Percentiles rank a stretch among this genome's conserved stretches.
Conservation (phyloP, 1,140 invertebrate genomes). For the Tenebrio molitor region DNA sequence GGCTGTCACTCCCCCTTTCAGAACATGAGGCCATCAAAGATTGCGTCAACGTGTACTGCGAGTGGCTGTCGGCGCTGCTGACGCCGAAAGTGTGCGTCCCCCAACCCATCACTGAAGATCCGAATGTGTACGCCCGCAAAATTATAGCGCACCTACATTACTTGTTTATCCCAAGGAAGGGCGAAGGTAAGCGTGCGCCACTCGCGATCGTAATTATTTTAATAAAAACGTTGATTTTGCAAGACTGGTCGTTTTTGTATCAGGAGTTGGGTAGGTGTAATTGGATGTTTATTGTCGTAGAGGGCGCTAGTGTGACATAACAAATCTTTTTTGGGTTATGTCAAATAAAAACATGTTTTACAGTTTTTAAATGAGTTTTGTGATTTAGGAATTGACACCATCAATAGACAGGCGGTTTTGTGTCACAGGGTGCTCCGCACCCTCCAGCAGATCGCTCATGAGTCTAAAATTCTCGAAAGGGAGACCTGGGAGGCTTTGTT, state of each 20-base stretch:
- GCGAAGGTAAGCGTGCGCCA: conserved; percentile 82
- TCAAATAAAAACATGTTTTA: too few species aligned
- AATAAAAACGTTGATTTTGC: conserved; percentile 65
- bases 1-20: conserved; percentile 87
- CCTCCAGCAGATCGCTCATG: conserved; percentile 88
- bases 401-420: conserved; percentile 93
- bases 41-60: conserved; percentile 97
- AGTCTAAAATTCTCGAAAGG: conserved; percentile 81
- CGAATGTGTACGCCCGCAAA: conserved; percentile 91
- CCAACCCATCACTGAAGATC: conserved; percentile 87
- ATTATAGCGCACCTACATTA: conserved; percentile 96
- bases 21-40: conserved; percentile 96
- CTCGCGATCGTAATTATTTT: too few species aligned
- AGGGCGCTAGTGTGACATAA: too few species aligned
- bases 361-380: background rate
- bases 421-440: conserved; percentile 95
- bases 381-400: conserved; percentile 82
- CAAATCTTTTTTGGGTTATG: too few species aligned
- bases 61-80: conserved; percentile 93
- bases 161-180: conserved; percentile 93
- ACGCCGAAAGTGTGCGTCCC: conserved; percentile 89
- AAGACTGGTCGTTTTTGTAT: conserved; percentile 91
- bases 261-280: conserved; percentile 81
- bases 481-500: conserved; percentile 94
- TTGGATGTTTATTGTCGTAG: too few species aligned